phyloP scores from a whole-genome alignment of 1,140 invertebrate species.

The Pollicipes pollicipes region DNA sequence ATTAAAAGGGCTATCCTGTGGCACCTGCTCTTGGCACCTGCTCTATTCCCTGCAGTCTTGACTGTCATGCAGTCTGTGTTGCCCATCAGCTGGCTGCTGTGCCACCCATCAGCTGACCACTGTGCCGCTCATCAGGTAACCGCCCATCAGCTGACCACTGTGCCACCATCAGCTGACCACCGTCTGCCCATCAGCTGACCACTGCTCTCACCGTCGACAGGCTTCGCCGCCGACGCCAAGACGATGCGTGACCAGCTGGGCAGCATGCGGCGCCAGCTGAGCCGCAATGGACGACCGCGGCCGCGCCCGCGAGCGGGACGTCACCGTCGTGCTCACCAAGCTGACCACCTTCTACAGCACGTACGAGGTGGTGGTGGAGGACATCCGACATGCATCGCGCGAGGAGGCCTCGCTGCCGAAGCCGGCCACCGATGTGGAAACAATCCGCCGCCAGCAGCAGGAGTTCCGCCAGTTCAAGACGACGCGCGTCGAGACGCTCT shows the following conservation, averaged over 20 bases:
- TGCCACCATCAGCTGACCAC: too few species aligned
- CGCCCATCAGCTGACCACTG: too few species aligned
- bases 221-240: conserved; percentile 58
- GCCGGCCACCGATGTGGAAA: conserved; percentile 74
- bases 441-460: conserved; percentile 73
- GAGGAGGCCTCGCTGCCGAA: conserved; percentile 41
- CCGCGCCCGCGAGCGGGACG: conserved; percentile 50
- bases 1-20: too few species aligned
- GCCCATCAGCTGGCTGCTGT: too few species aligned
- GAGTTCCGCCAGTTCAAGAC: conserved; percentile 58
- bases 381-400: conserved; percentile 47
- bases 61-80: too few species aligned
- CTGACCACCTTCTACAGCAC: conserved; percentile 67
- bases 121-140: too few species aligned
- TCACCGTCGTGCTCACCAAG: conserved; percentile 50
- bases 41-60: too few species aligned
- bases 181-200: too few species aligned
- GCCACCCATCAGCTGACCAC: too few species aligned
- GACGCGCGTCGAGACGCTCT: conserved; percentile 57
- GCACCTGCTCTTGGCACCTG: too few species aligned
- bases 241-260: conserved; percentile 64
- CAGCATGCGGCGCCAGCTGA: conserved; percentile 51
- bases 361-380: conserved; percentile 50
- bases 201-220: too few species aligned
- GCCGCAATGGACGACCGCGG: conserved; percentile 57